These are phyloP conservation scores for Dendronephthya gigantea DNA, from an alignment of 64 coral and sea anemone genomes.

Conservation along the genomic window DNA sequence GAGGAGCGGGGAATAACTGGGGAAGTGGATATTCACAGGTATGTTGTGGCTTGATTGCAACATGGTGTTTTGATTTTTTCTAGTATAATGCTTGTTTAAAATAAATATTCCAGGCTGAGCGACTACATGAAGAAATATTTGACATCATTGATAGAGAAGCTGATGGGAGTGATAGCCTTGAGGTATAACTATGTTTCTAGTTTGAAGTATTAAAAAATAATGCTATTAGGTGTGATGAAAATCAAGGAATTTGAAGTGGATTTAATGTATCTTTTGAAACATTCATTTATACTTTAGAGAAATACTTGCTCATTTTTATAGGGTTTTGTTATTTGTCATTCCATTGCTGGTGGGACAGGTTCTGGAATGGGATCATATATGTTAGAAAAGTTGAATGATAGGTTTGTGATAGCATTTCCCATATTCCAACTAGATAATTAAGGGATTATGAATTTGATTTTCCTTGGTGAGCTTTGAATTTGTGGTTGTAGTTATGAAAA, in stretches of 20 bases:
- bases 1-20: slow-evolving; percentile 98
- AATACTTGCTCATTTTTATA: not conserved
- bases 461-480: no score
- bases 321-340: slow-evolving; percentile 98
- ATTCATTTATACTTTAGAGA: not conserved
- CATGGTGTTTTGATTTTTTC: not conserved
- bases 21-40: slow-evolving; percentile 94
- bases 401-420: slow-evolving; percentile 5
- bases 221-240: not conserved
- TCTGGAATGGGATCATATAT: slow-evolving; percentile 99
- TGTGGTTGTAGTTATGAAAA: no score
- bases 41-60: no score
- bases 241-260: not conserved
- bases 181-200: slow-evolving; percentile 26
- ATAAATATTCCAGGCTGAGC: slow-evolving; percentile 47
- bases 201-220: not conserved
- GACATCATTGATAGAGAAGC: slow-evolving; percentile 99
- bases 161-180: slow-evolving; percentile 97
- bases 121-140: slow-evolving; percentile 96
- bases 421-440: not conserved
- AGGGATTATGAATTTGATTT: no score
- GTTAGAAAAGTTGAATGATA: slow-evolving; percentile 97
- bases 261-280: not conserved
- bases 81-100: not conserved
- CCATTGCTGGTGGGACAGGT: slow-evolving; percentile 92